These are phyloP conservation scores for Megaceryle torquata DNA, from an alignment of 2,113 vertebrate species.

Conservation along the genomic window DNA sequence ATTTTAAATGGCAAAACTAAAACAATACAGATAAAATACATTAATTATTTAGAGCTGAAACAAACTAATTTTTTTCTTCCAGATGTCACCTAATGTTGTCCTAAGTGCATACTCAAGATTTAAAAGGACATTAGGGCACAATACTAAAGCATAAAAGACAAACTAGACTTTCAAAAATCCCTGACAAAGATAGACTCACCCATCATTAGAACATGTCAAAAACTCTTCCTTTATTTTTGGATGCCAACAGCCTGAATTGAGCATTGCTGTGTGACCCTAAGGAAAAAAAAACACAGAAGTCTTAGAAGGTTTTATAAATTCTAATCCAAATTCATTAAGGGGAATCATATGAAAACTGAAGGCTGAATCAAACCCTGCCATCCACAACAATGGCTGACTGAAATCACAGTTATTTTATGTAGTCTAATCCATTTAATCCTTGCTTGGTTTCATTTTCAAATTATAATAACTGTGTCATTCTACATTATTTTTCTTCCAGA, in stretches of 20 bases:
- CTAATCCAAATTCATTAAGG: background rate
- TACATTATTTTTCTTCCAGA: background rate
- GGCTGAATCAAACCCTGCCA: background rate
- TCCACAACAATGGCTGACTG: background rate
- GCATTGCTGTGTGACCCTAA: slow-evolving; percentile 97
- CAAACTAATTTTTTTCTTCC: background rate
- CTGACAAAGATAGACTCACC: slow-evolving; percentile 74
- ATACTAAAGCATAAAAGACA: background rate
- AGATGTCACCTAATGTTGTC: background rate
- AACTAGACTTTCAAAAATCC: background rate
- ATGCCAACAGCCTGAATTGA: slow-evolving; percentile 96
- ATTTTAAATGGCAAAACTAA: background rate
- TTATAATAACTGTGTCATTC: background rate
- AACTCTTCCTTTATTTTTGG: slow-evolving; percentile 98
- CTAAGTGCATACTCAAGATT: background rate
- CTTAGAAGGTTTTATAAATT: background rate
- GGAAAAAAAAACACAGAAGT: slow-evolving; percentile 6
- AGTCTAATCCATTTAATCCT: background rate
- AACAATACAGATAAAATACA: background rate
- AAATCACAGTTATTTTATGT: background rate
- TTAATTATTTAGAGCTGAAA: background rate
- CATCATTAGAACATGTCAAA: slow-evolving; percentile 97
- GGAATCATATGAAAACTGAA: background rate
- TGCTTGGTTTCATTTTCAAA: background rate
- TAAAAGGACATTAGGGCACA: background rate